These are phyloP conservation scores for Saguinus midas DNA, from an alignment of 2,113 vertebrate genomes.

Conservation along the genomic window DNA sequence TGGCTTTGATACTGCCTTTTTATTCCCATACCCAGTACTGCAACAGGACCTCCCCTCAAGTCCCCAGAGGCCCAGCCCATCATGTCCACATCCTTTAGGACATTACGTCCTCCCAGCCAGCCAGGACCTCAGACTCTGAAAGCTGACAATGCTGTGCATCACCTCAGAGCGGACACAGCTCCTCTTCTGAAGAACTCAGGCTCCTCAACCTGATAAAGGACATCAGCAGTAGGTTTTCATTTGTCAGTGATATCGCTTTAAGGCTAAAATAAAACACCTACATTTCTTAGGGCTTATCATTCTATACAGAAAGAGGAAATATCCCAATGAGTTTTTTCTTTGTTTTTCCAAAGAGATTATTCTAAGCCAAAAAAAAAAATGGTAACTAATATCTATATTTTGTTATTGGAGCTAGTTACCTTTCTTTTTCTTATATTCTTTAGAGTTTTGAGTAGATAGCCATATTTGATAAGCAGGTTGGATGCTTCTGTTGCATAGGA, in stretches of 20 bases:
- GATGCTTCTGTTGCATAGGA: constrained; percentile 81
- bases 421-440: constrained; percentile 76
- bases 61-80: not conserved
- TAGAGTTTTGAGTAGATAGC: constrained; percentile 76
- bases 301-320: constrained; percentile 76
- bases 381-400: constrained; percentile 56
- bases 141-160: not conserved
- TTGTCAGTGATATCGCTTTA: constrained; percentile 50
- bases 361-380: constrained; percentile 51
- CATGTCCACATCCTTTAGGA: not conserved
- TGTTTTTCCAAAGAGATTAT: constrained; percentile 43
- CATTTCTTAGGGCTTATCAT: constrained; percentile 75
- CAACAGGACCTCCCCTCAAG: not conserved
- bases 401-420: constrained; percentile 76
- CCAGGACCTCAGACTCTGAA: not conserved
- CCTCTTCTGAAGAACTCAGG: no score
- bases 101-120: not conserved
- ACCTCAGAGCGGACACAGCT: not conserved
- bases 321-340: constrained; percentile 55
- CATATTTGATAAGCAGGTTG: constrained; percentile 74
- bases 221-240: constrained; percentile 87
- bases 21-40: not conserved
- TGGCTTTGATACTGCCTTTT: not conserved
- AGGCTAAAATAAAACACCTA: constrained; percentile 56
- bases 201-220: not conserved